Evolutionary conservation across 2,888 invertebrate species (phyloP), one percentile per base, ranked within the genome.

Genomic region (Geophilus truncorum): DNA sequence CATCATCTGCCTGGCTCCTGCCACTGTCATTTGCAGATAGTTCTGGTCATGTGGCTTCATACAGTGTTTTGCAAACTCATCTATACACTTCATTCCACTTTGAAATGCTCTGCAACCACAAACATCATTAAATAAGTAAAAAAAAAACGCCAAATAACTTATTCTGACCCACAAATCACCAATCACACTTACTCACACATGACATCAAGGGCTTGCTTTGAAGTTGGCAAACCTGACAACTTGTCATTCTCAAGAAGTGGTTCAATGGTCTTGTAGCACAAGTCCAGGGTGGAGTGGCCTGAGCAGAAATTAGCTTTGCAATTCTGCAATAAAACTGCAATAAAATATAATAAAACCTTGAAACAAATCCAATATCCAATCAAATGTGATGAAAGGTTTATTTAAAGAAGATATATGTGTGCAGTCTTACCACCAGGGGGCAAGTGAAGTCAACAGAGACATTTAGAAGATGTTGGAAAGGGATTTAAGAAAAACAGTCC

Each of bases 101-200:
- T 62, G 57, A 62, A 62, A 62, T 23, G 57, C 57, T 21, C 57
- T 62, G 23, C 9, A 6, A n/a, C n/a, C 10, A 23, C 21, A 23
- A 62, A 21, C 57, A 21, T 12, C 21, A n/a, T 62, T n/a, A 23
- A 62, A 62, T 9, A 62, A 1, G 6, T 18, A 23, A 62, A 23
- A 62, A 10, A 62, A 62, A 62, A n/a, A 23, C n/a, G n/a, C n/a
- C n/a, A n/a, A n/a, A n/a, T n/a, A n/a, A n/a, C n/a, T n/a, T n/a
- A n/a, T n/a, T n/a, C n/a, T n/a, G n/a, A n/a, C n/a, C n/a, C n/a
- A n/a, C n/a, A n/a, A n/a, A n/a, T n/a, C n/a, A n/a, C n/a, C n/a
- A n/a, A n/a, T n/a, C n/a, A n/a, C n/a, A 62, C 57, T 62, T 62
- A 62, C 57, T 62, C 57, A 62, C 57, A 62, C 57, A 62, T 62